Conservation (phyloP, 2,797 vertebrate genomes). For the Hemitrygon akajei region DNA sequence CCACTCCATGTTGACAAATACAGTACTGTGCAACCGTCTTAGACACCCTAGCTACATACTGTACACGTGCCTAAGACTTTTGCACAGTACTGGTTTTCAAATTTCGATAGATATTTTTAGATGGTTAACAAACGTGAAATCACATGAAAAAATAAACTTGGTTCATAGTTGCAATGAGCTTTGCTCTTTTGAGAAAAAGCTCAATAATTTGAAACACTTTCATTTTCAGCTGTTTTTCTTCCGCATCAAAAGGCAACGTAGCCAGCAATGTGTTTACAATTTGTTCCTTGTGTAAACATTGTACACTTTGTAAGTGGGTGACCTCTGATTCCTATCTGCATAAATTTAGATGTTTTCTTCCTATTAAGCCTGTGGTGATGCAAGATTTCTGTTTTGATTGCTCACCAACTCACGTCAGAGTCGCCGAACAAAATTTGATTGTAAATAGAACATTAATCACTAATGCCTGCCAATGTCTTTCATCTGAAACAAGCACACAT, state of each 20-base stretch:
- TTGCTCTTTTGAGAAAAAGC: neutral
- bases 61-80: no score
- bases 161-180: neutral
- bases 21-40: no score
- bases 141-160: neutral
- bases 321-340: constrained; percentile 23
- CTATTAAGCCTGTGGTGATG: constrained; percentile 25
- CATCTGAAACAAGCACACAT: constrained; percentile 26
- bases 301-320: constrained; percentile 24
- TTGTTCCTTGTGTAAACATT: constrained; percentile 14
- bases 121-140: neutral
- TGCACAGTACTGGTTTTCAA: no score
- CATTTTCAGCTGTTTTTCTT: constrained; percentile 28
- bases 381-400: constrained; percentile 32
- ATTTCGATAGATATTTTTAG: neutral
- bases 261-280: constrained; percentile 6
- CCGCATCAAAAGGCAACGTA: constrained; percentile 5
- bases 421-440: constrained; percentile 29
- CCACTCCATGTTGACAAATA: no score
- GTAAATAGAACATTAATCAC: constrained; percentile 31
- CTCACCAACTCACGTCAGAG: constrained; percentile 27
- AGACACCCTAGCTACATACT: no score
- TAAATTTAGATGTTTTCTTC: constrained; percentile 32
- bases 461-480: constrained; percentile 26
- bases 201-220: neutral